Percentiles rank a stretch among this genome's conserved stretches.
Evolutionary conservation across 2,113 vertebrate genomes (phyloP).

Genomic region (Malurus alboscapulatus): DNA sequence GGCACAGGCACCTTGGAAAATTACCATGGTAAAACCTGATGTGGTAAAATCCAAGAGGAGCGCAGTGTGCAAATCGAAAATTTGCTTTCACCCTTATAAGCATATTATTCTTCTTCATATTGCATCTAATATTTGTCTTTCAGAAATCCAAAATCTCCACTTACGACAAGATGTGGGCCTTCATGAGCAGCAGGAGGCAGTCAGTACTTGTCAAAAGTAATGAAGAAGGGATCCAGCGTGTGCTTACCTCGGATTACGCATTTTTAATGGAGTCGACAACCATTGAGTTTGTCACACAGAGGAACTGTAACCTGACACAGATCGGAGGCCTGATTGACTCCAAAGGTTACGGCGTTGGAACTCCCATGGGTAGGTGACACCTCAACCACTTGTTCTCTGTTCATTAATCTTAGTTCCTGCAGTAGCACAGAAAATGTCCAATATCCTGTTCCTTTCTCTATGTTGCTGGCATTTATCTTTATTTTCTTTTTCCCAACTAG

Average conservation of each 20-base stretch:
- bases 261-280: slow-evolving; percentile 99
- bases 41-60: accelerated
- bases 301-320: slow-evolving; percentile 98
- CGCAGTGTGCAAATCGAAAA: not conserved
- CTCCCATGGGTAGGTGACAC: slow-evolving; percentile 91
- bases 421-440: not conserved
- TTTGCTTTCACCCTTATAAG: not conserved
- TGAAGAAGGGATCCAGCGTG: slow-evolving; percentile 94
- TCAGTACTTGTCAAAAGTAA: slow-evolving; percentile 95
- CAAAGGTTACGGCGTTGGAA: slow-evolving; percentile 94
- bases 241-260: slow-evolving; percentile 96
- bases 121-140: slow-evolving; percentile 26
- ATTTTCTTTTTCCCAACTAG: not conserved
- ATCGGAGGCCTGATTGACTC: slow-evolving; percentile 97
- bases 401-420: slow-evolving; percentile 42
- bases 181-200: slow-evolving; percentile 97
- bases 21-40: not conserved
- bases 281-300: slow-evolving; percentile 94
- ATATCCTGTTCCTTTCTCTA: not conserved
- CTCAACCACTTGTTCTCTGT: slow-evolving; percentile 1
- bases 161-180: slow-evolving; percentile 99
- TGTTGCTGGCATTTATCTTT: not conserved
- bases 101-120: not conserved
- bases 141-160: slow-evolving; percentile 99
- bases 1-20: not conserved